Evolutionary conservation across 2,888 invertebrate genomes (phyloP), one percentile per base, ranked within the genome.

Genomic region (Tanypteryx hageni): DNA sequence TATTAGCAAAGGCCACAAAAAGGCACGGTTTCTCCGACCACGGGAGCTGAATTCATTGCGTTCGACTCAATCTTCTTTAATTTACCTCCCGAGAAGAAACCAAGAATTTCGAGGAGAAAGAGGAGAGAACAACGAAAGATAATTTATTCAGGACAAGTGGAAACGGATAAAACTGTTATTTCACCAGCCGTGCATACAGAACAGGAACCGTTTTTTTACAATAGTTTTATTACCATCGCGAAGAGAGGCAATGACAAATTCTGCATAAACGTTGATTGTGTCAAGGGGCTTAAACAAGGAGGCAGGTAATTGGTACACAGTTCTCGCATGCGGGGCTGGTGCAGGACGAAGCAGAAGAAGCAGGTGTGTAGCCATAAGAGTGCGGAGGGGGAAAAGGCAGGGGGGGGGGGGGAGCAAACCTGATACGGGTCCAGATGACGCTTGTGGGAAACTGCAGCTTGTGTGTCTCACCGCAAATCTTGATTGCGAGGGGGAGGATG

Each of bases 381-480:
- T n/a, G 82, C 27, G n/a, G 82, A 9, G 18, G 18, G 18, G 68
- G 57, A n/a, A n/a, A n/a, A n/a, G n/a, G n/a, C n/a, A n/a, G 11
- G 16, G 81, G 16, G 31, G 11, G 56, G 83, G 68, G 44, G 64
- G 57, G 64, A 13, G 64, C 44, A 44, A 89, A 89, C 89, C 89
- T 89, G 89, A 89, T 89, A 89, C 89, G 89, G 89, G 89, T 89
- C 89, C 89, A 89, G 89, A 89, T 89, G 89, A 89, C 89, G 31
- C 89, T 68, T 64, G 89, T 89, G 89, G 89, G 89, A 89, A 89
- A 89, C 44, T 68, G 64, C 89, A 68, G 64, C 64, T 58, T 2
- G 31, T 64, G 89, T 89, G 89, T 89, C 89, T 44, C 44, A 31
- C 64, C 89, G 68, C 44, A 89, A 68, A 89, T 89, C 89, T 64